A percentile compares a stretch with the other conserved stretches of the same genome.
phyloP scores from a whole-genome alignment of 2,113 vertebrate species.

The Pavo muticus region DNA sequence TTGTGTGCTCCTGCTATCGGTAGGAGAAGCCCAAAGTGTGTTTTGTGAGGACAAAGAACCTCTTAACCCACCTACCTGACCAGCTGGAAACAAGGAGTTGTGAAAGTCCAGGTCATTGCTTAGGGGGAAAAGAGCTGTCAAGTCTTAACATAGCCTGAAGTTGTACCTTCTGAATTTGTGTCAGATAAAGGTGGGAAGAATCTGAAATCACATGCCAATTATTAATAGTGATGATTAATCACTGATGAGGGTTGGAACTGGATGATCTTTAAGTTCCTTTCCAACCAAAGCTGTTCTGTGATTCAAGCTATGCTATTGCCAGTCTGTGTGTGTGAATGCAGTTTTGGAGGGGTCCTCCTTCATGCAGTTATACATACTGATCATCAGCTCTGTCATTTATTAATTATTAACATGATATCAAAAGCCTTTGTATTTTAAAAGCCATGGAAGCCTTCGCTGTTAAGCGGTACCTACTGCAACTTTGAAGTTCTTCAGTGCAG shows the following conservation, averaged over 20 bases:
- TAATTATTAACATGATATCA: background rate
- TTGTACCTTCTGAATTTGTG: background rate
- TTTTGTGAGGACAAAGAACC: background rate
- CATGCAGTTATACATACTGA: fast-evolving
- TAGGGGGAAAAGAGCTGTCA: background rate
- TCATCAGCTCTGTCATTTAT: background rate
- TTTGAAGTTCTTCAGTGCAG: background rate
- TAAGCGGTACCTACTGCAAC: background rate
- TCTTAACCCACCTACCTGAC: background rate
- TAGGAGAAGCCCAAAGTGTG: background rate
- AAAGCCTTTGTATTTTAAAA: background rate
- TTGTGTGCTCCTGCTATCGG: background rate
- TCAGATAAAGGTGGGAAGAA: no score
- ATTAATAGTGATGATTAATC: background rate
- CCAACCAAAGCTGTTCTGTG: background rate
- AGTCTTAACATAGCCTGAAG: background rate
- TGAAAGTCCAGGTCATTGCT: background rate
- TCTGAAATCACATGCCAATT: fast-evolving
- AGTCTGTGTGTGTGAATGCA: background rate
- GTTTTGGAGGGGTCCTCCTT: background rate
- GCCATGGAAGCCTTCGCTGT: background rate
- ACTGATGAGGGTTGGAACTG: background rate
- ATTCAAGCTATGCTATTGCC: fast-evolving
- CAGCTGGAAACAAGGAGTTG: background rate
- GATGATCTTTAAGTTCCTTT: background rate